Evolutionary conservation across 2,888 invertebrate genomes (phyloP), one percentile per base, ranked within the genome.

Genomic region (Tyria jacobaeae): DNA sequence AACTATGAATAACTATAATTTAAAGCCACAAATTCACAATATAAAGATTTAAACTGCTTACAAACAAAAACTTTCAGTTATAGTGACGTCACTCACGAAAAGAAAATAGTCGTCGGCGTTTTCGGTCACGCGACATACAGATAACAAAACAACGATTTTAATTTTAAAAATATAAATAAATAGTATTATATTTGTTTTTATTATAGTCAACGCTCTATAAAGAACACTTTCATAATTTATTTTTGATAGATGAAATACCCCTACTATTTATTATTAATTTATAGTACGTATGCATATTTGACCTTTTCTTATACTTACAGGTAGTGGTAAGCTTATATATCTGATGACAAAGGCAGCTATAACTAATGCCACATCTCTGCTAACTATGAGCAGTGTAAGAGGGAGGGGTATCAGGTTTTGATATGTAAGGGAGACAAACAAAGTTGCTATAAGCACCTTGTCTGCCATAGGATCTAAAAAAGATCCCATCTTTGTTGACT

Each of bases 401-500:
- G 96, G 94, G 48, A 97, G 86, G 51, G 99, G 99, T 84, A 99
- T 97, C 58, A 99, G 91, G 69, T 96, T 96, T 63, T 97, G 96
- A 89, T 97, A 97, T 21, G 99, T 97, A 66, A 99, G 94, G 0
- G 98, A 96, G 56, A 99, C 91, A 81, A 98, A 98, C 60, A 99
- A 91, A 1, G 97, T 97, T 14, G 97, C 98, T 72, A 99, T 96
- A 2, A 99, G 94, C 41, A 99, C 94, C 94, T 99, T 99, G 88
- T 99, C 99, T 3, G 99, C 99, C 94, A 99, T 95, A 0, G 99
- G 99, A 90, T 99, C 99, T 17, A 99, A 89, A 82, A 99, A 98
- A 63, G 98, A 98, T 0, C 99, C 99, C 83, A 98, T 95, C 85
- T 97, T 97, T 34, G 99, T 98, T 27, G 97, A 96, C 87, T 99